Evolutionary conservation across 2,113 vertebrate species (phyloP).

Genomic region (Xiphophorus hellerii): DNA sequence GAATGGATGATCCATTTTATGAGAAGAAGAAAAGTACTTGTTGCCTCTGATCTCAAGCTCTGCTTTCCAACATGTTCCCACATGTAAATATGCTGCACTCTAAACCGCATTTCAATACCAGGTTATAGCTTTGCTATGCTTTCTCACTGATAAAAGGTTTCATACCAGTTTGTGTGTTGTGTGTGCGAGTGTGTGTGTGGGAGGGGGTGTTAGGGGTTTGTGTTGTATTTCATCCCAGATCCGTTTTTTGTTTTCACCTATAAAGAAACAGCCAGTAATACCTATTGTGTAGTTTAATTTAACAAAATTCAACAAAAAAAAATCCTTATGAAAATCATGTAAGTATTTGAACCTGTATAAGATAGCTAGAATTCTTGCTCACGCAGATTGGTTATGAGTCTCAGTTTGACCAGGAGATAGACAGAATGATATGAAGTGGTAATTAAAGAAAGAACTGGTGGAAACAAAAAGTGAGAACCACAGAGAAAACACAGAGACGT

Average conservation of each 20-base stretch:
- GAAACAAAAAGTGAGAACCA: no score
- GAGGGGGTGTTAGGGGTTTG: no score
- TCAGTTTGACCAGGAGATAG: no score
- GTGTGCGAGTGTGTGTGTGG: no score
- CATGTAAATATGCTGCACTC: background rate
- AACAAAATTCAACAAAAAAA: background rate
- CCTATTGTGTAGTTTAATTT: background rate
- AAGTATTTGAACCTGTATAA: no score
- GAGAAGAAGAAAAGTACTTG: constrained; percentile 1
- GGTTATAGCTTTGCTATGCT: background rate
- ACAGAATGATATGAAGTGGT: no score
- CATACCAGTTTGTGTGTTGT: background rate
- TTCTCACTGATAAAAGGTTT: background rate
- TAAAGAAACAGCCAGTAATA: background rate
- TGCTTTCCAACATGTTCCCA: background rate
- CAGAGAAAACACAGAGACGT: no score
- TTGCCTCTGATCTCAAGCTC: background rate
- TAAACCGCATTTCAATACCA: background rate
- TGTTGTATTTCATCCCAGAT: background rate
- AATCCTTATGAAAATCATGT: no score
- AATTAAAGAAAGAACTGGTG: no score
- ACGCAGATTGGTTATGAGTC: no score
- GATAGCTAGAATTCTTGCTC: no score
- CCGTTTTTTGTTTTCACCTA: background rate
- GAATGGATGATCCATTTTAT: constrained; percentile 27